Conservation (phyloP, 2,888 invertebrate species). For the Zaprionus obscuricornis region DNA sequence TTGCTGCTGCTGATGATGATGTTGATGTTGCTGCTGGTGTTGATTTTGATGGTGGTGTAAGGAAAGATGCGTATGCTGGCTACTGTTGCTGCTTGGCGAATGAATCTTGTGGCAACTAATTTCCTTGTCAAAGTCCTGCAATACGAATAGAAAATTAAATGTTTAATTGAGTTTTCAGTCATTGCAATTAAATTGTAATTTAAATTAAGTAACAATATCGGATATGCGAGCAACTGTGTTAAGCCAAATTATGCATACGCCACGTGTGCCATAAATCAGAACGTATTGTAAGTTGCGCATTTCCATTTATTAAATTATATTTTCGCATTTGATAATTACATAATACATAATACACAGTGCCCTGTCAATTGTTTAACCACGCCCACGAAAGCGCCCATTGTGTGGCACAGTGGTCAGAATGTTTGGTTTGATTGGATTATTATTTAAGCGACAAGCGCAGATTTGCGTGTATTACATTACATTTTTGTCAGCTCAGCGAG, state of each 20-base stretch:
- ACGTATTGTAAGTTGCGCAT: constrained; percentile 24
- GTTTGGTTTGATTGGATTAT: constrained; percentile 78
- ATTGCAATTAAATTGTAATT: background rate
- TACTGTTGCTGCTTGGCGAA: constrained; percentile 72
- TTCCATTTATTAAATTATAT: constrained; percentile 66
- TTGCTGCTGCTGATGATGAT: constrained; percentile 20
- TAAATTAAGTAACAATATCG: background rate
- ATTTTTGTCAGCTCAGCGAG: constrained; percentile 57
- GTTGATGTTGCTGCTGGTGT: constrained; percentile 17
- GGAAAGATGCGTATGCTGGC: constrained; percentile 30
- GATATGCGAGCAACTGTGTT: constrained; percentile 29
- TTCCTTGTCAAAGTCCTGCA: constrained; percentile 82
- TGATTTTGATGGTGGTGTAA: constrained; percentile 34
- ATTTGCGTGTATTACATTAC: constrained; percentile 71
- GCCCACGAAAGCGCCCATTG: constrained; percentile 13
- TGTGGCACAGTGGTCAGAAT: constrained; percentile 41
- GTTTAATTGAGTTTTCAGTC: background rate
- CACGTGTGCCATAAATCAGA: constrained; percentile 31
- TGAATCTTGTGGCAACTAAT: constrained; percentile 80
- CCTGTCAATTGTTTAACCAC: constrained; percentile 58
- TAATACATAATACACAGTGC: constrained; percentile 37
- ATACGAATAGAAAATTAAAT: constrained; percentile 4
- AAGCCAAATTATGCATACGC: constrained; percentile 18
- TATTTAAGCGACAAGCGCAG: constrained; percentile 62
- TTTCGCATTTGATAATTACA: constrained; percentile 63